A percentile compares a stretch with the other conserved stretches of the same genome.
These are phyloP conservation scores for Cassiopea xamachana DNA, from an alignment of 30 jellyfish, hydroid and myxozoan species.

Conservation along the genomic window DNA sequence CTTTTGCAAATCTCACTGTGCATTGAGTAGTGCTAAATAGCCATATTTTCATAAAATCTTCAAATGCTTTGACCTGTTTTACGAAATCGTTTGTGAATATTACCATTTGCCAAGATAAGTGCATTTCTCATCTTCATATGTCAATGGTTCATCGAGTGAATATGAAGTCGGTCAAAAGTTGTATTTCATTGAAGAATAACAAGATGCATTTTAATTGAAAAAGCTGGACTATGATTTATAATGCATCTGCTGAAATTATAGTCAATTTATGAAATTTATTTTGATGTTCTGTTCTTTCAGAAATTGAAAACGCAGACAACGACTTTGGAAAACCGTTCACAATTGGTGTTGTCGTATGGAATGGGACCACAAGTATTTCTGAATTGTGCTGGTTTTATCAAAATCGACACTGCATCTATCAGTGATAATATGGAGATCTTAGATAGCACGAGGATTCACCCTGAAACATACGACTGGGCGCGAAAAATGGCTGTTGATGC, in stretches of 20 bases:
- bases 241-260: not conserved
- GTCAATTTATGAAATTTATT: not conserved
- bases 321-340: constrained; percentile 95
- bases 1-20: too few relatives aligned
- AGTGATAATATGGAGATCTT: constrained; percentile 92
- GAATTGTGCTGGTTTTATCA: constrained; percentile 98
- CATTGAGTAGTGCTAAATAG: too few relatives aligned
- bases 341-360: constrained; percentile 91
- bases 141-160: too few relatives aligned
- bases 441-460: constrained; percentile 98
- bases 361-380: constrained; percentile 98
- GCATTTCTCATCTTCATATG: too few relatives aligned
- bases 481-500: constrained; percentile 98
- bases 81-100: too few relatives aligned
- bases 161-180: too few relatives aligned
- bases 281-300: constrained; percentile 34
- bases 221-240: not conserved
- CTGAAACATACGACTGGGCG: constrained; percentile 99
- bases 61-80: too few relatives aligned
- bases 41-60: too few relatives aligned
- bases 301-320: constrained; percentile 79
- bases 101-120: too few relatives aligned
- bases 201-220: too few relatives aligned
- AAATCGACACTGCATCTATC: constrained; percentile 78
- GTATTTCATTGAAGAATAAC: too few relatives aligned